phyloP scores from a whole-genome alignment of 2,113 vertebrate genomes.

The Brevimyrus niger region DNA sequence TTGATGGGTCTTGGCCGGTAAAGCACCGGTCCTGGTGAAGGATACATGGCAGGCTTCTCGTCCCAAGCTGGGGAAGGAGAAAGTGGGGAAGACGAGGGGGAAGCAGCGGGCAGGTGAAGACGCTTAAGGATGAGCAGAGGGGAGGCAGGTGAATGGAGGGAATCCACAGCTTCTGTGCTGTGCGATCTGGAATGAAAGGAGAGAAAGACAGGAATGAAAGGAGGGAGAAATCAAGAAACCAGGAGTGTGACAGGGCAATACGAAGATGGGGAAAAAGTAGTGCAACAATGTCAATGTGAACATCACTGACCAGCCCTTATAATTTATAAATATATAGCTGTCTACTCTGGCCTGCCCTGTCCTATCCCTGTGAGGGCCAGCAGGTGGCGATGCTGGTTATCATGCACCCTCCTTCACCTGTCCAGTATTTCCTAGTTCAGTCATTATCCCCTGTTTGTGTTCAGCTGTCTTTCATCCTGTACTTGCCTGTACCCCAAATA shows the following conservation, averaged over 20 bases:
- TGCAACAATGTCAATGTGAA: not conserved
- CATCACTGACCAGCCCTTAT: not conserved
- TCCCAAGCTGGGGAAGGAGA: slow-evolving; percentile 24
- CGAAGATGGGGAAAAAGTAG: not conserved
- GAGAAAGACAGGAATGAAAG: not conserved
- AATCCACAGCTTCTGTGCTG: slow-evolving; percentile 37
- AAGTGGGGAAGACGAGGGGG: slow-evolving; percentile 16
- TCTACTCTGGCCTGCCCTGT: not conserved
- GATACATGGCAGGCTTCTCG: slow-evolving; percentile 32
- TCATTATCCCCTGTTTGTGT: not conserved
- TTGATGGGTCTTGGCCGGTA: slow-evolving; percentile 54
- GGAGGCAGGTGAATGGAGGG: slow-evolving; percentile 25
- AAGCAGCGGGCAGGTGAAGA: not conserved
- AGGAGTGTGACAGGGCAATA: not conserved
- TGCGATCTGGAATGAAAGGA: slow-evolving; percentile 32
- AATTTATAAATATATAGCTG: not conserved
- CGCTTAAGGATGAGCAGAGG: slow-evolving; percentile 36
- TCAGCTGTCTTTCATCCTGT: not conserved
- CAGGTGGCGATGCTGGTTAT: not conserved
- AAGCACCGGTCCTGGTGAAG: slow-evolving; percentile 45
- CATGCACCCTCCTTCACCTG: not conserved
- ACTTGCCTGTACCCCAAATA: not conserved
- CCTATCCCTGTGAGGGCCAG: not conserved
- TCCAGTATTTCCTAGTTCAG: not conserved
- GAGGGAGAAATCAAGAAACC: not conserved